Conservation (phyloP, 2,797 vertebrate genomes). For the Smutsia temminckii region DNA sequence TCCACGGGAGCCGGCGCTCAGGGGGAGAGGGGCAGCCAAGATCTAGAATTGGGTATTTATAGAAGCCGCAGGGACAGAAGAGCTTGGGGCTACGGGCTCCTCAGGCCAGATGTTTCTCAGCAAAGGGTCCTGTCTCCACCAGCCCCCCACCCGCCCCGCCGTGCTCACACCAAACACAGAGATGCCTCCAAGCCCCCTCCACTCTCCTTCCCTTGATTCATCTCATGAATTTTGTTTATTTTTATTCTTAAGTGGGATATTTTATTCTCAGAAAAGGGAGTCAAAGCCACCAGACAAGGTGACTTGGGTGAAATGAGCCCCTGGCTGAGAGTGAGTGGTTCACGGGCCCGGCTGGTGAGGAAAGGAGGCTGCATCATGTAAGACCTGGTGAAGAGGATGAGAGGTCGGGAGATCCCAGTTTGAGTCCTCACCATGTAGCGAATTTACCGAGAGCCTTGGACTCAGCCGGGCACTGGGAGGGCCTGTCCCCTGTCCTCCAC, state of each 20-base stretch:
- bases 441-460: background rate
- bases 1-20: background rate
- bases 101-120: background rate
- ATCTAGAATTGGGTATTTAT: background rate
- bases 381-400: too few species aligned
- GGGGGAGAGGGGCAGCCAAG: background rate
- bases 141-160: too few species aligned
- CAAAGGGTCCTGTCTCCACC: too few species aligned
- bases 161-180: background rate
- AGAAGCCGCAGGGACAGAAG: background rate
- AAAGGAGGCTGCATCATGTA: background rate
- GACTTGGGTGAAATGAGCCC: background rate
- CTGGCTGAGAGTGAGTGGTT: background rate
- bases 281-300: background rate
- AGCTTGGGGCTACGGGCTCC: background rate
- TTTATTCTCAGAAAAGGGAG: constrained; percentile 40
- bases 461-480: background rate
- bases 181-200: background rate
- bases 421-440: background rate
- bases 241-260: constrained; percentile 32
- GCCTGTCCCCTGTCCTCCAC: background rate
- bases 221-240: background rate
- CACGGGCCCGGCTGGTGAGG: background rate
- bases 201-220: background rate
- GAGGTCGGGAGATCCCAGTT: background rate